Base-by-base conservation (phyloP, 2,113 vertebrate species). In the Eublepharis macularius region DNA sequence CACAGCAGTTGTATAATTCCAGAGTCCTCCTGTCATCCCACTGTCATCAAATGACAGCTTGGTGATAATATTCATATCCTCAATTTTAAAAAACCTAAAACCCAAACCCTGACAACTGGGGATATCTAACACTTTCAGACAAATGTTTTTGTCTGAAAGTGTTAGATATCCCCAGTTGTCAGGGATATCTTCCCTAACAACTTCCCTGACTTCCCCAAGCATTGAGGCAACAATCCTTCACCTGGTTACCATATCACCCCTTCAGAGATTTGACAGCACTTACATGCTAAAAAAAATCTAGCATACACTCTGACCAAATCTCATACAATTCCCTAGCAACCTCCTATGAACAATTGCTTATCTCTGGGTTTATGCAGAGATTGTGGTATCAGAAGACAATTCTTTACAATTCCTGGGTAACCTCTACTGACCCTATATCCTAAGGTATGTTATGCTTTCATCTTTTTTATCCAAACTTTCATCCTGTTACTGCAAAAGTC, bases 191-290 rank as follows among this genome's bases (percentile, higher is more conserved):
- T n/a, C n/a, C n/a, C n/a, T n/a, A n/a, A n/a, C n/a, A n/a, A n/a
- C n/a, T n/a, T n/a, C n/a, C n/a, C n/a, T n/a, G n/a, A n/a, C 2
- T 1, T 1, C 57, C 2, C 1, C 49, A 19, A 24, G 0, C 19
- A 63, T 51, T 13, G 80, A 49, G 26, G 54, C 78, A 86, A 89
- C 39, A 86, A 41, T 47, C 14, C 8, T 86, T 88, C 36, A 36
- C 34, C 5, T 82, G 17, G 70, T 19, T 45, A 49, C 2, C 47
- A 51, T 2, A 19, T 47, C 49, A 51, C 32, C 1, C 82, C 32
- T 14, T 68, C 29, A 51, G 6, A 1, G 4, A 45, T 84, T 91
- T 84, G 24, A 12, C 79, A 73, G 3, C 16, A 90, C 19, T 13
- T 0, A 36, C 70, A 4, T 32, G 26, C 39, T 81, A 68, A 85